Conservation (phyloP, 1,140 invertebrate genomes). For the Diabrotica undecimpunctata region DNA sequence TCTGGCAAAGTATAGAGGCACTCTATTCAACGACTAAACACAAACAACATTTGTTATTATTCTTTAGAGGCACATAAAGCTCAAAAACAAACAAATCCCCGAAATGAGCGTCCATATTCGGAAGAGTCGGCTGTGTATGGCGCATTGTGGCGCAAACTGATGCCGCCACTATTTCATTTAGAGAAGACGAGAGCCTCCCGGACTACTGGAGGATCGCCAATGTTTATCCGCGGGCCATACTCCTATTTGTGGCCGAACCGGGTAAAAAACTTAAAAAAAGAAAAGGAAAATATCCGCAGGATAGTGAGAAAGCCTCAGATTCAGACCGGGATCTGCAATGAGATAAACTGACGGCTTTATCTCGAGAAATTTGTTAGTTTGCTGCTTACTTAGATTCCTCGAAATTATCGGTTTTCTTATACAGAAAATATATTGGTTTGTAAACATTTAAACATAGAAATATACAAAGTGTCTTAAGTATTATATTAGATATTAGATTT, state of each 20-base stretch:
- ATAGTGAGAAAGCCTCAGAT: not conserved
- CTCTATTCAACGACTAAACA: not conserved
- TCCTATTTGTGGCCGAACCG: not conserved
- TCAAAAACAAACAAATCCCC: constrained; percentile 10
- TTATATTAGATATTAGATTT: too few relatives aligned
- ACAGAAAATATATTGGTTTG: too few relatives aligned
- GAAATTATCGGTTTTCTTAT: too few relatives aligned
- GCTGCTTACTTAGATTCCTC: too few relatives aligned
- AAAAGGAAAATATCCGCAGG: not conserved
- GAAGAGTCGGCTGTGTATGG: constrained; percentile 5
- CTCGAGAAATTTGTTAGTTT: too few relatives aligned
- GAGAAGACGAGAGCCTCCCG: not conserved
- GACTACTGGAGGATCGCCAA: constrained; percentile 23
- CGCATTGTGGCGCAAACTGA: constrained; percentile 21
- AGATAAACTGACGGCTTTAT: too few relatives aligned
- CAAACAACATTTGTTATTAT: not conserved
- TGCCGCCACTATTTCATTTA: constrained; percentile 19
- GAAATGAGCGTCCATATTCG: constrained; percentile 6
- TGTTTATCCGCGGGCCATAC: not conserved
- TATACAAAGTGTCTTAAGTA: too few relatives aligned
- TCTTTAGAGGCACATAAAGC: not conserved
- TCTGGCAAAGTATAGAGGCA: too few relatives aligned
- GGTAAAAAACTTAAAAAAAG: not conserved
- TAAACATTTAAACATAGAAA: too few relatives aligned
- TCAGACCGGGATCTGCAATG: not conserved